Evolutionary conservation across 2,888 invertebrate species (phyloP).

Genomic region (Synanthedon vespiformis): DNA sequence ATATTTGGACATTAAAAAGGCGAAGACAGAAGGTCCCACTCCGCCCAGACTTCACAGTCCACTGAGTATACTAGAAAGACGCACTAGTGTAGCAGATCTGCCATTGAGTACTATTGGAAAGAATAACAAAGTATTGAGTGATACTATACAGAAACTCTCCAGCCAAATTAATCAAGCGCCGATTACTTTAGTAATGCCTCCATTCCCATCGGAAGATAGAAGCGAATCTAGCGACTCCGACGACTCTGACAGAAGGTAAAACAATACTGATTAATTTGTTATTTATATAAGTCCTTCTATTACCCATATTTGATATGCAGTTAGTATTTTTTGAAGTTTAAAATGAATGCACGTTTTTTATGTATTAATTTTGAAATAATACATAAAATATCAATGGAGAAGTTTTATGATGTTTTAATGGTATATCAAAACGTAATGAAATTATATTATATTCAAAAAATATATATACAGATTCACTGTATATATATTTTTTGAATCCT

Average conservation of each 20-base stretch:
- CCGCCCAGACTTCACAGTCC: constrained; percentile 50
- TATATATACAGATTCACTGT: too few species aligned
- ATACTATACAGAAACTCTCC: constrained; percentile 73
- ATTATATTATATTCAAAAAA: too few species aligned
- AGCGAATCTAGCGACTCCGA: constrained; percentile 62
- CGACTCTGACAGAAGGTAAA: constrained; percentile 57
- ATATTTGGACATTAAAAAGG: constrained; percentile 39
- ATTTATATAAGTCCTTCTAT: too few species aligned
- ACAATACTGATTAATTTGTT: too few species aligned
- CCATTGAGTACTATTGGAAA: constrained; percentile 48
- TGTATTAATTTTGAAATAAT: too few species aligned
- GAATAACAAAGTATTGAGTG: constrained; percentile 72
- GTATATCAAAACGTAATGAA: too few species aligned
- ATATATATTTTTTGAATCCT: too few species aligned
- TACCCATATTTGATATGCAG: too few species aligned
- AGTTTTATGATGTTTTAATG: too few species aligned
- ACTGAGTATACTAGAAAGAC: constrained; percentile 43
- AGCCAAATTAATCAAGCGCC: constrained; percentile 61
- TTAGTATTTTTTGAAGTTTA: too few species aligned
- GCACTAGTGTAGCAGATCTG: constrained; percentile 55
- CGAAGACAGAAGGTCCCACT: constrained; percentile 39
- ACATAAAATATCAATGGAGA: too few species aligned
- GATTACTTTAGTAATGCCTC: constrained; percentile 33
- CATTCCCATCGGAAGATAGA: constrained; percentile 46
- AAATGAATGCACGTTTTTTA: too few species aligned